phyloP scores from a whole-genome alignment of 2,797 vertebrate genomes.

The Anguilla megastoma region DNA sequence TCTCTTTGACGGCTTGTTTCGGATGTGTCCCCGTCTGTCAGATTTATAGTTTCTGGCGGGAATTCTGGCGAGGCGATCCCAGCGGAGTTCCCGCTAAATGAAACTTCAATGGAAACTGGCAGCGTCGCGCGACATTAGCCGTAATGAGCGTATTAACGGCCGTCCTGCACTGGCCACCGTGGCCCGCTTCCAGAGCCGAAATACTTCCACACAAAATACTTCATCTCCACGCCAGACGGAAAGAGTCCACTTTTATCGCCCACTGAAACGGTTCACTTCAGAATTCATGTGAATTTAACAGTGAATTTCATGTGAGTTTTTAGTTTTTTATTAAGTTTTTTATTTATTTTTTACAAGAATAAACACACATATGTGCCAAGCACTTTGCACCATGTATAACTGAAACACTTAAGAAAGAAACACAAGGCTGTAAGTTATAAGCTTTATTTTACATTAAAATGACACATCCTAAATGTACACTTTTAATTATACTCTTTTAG shows the following conservation, averaged over 20 bases:
- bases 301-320: background rate
- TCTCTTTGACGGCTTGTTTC: background rate
- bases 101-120: background rate
- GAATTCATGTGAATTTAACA: background rate
- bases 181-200: background rate
- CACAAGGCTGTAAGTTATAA: conserved; percentile 62
- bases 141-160: background rate
- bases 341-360: background rate
- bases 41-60: background rate
- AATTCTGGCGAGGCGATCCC: background rate
- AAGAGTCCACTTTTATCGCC: background rate
- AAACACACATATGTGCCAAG: background rate
- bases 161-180: background rate
- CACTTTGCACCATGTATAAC: background rate
- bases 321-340: background rate
- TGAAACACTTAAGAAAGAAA: conserved; percentile 26
- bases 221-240: background rate
- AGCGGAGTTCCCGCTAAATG: background rate
- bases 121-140: background rate
- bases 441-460: conserved; percentile 75
- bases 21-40: background rate
- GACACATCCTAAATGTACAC: conserved; percentile 61
- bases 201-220: background rate
- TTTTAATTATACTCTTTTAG: conserved; percentile 52
- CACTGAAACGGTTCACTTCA: background rate